Base-by-base conservation (phyloP, 2,797 vertebrate genomes). In the Phaenicophaeus curvirostris region DNA sequence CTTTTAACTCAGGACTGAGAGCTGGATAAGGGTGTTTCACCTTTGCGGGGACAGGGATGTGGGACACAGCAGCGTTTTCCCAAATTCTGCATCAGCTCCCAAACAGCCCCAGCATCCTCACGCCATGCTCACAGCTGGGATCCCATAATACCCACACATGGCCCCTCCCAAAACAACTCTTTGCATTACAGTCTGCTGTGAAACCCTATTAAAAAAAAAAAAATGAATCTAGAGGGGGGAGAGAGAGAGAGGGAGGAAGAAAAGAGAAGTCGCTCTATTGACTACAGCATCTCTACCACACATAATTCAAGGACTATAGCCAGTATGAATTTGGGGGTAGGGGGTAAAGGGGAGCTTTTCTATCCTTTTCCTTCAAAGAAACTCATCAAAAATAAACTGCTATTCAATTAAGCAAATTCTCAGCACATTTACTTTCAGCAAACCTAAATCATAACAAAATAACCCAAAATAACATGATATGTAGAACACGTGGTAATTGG, bases 321-420 rank as follows among this genome's bases (percentile, higher is more conserved):
- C 0, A 0, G 41, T 67, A 71, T 69, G 84, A 87, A 85, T 4
- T 59, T 37, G 28, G 54, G 24, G 14, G 8, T 3, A 4, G 46
- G 19, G 30, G 81, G 55, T 6, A 35, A 3, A 69, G 85, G 46
- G 35, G n/a, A 71, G 46, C 37, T 54, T 89, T 78, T 89, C 85
- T 63, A 68, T 86, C 48, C 41, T 89, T 83, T 88, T 86, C 85
- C 85, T 90, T 90, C 68, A 85, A 91, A 95, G 78, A 25, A 85
- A 75, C 28, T 33, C 53, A 62, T 69, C 91, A 76, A 79, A 95
- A 96, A 96, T 69, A 91, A 96, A 87, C 69, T 73, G 61, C 55
- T 83, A 58, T 93, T 94, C 94, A 89, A 85, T 76, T 68, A 92
- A 46, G 89, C 79, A 96, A 96, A 97, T 91, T 94, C 85, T 93